These are phyloP conservation scores for Eupithecia centaureata DNA, from an alignment of 2,888 invertebrate genomes.

Conservation along the genomic window DNA sequence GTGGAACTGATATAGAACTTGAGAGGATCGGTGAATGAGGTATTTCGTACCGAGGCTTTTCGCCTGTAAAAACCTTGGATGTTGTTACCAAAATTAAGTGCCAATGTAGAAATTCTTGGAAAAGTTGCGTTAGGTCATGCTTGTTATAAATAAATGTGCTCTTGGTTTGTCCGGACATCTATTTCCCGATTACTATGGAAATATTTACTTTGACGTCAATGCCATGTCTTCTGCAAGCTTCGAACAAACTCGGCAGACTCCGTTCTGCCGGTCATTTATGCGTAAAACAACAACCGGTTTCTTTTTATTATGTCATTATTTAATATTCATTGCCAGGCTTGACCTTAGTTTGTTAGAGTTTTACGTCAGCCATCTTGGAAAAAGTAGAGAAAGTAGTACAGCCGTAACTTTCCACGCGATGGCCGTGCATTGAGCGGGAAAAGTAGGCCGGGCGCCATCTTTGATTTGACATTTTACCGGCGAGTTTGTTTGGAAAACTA, in stretches of 20 bases:
- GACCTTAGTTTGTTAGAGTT: slow-evolving; percentile 72
- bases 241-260: slow-evolving; percentile 25
- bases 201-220: slow-evolving; percentile 43
- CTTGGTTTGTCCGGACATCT: slow-evolving; percentile 32
- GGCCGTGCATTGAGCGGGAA: slow-evolving; percentile 76
- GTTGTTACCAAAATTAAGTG: not conserved
- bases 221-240: slow-evolving; percentile 18
- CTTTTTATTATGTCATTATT: slow-evolving; percentile 37
- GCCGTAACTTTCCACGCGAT: slow-evolving; percentile 81
- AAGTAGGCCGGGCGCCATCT: slow-evolving; percentile 80
- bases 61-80: too few species aligned
- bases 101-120: not conserved
- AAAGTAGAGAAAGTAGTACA: slow-evolving; percentile 84
- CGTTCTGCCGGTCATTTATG: not conserved
- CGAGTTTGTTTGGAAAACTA: slow-evolving; percentile 48
- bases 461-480: slow-evolving; percentile 72
- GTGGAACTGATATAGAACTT: slow-evolving; percentile 3
- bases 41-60: too few species aligned
- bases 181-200: slow-evolving; percentile 37
- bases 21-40: not conserved
- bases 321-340: slow-evolving; percentile 55
- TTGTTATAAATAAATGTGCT: slow-evolving; percentile 32
- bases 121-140: slow-evolving; percentile 33
- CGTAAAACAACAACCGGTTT: slow-evolving; percentile 26
- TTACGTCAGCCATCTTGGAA: slow-evolving; percentile 79